These are phyloP conservation scores for Agapostemon virescens DNA, from an alignment of 2,888 invertebrate genomes.

Conservation along the genomic window DNA sequence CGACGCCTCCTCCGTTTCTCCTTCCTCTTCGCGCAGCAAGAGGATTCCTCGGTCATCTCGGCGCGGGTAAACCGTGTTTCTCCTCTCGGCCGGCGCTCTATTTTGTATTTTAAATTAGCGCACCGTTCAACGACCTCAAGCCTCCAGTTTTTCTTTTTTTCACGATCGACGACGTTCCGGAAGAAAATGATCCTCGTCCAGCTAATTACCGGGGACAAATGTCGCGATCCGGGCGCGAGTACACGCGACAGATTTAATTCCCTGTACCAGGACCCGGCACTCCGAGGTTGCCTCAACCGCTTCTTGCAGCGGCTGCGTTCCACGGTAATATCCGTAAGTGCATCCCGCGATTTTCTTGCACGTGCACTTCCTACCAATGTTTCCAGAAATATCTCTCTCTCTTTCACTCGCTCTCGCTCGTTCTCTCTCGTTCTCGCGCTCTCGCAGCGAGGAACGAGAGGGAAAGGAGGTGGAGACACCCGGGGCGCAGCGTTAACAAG, in stretches of 20 bases:
- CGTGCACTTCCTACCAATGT: constrained; percentile 58
- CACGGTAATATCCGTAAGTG: constrained; percentile 72
- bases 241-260: constrained; percentile 54
- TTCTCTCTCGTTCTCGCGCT: neutral
- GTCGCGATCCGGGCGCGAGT: neutral
- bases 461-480: constrained; percentile 49
- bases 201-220: constrained; percentile 8
- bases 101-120: constrained; percentile 32
- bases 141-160: constrained; percentile 3
- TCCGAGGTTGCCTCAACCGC: constrained; percentile 1
- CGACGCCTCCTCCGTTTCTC: neutral
- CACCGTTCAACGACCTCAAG: neutral
- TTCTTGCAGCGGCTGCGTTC: constrained; percentile 44
- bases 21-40: neutral
- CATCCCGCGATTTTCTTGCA: constrained; percentile 68
- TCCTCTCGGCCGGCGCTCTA: neutral
- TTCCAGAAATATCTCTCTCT: constrained; percentile 14
- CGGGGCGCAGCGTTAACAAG: constrained; percentile 69
- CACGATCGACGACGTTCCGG: neutral
- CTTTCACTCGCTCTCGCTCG: neutral
- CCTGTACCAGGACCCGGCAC: constrained; percentile 9
- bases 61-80: constrained; percentile 34
- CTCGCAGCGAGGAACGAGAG: neutral
- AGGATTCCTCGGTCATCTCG: constrained; percentile 28
- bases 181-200: neutral